A percentile compares a stretch with the other conserved stretches of the same genome.
Evolutionary conservation across 2,797 vertebrate genomes (phyloP).

Genomic region (Mus minutoides): DNA sequence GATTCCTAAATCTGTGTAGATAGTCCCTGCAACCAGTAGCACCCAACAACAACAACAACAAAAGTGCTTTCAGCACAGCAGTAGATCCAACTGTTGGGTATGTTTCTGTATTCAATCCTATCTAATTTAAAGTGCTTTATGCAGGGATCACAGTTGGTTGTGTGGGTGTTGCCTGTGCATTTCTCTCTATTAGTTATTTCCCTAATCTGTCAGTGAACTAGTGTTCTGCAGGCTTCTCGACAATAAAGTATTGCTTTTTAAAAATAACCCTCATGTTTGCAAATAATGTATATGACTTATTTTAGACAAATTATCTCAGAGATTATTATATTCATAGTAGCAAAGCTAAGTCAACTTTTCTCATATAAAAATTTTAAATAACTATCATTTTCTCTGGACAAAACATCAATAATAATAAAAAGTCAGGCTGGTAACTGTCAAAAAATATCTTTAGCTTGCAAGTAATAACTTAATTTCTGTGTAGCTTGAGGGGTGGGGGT

Average conservation of each 20-base stretch:
- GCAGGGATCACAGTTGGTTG: not conserved
- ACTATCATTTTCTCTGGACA: constrained; percentile 75
- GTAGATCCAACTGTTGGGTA: not conserved
- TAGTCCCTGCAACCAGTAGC: not conserved
- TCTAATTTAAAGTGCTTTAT: not conserved
- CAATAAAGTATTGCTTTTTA: constrained; percentile 33
- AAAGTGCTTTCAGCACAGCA: not conserved
- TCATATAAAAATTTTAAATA: constrained; percentile 75
- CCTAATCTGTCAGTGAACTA: constrained; percentile 28
- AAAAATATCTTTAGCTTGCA: constrained; percentile 85
- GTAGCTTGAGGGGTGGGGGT: constrained; percentile 85
- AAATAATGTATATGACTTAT: constrained; percentile 65
- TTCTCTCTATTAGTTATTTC: not conserved
- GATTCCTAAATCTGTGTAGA: not conserved
- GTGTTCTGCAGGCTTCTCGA: constrained; percentile 6
- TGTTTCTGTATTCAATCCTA: not conserved
- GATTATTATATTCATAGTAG: constrained; percentile 66
- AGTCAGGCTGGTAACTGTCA: constrained; percentile 74
- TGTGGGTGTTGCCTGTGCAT: not conserved
- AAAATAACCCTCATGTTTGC: constrained; percentile 18
- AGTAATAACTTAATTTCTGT: constrained; percentile 89
- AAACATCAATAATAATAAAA: constrained; percentile 79
- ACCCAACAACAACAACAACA: not conserved
- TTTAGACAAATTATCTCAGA: constrained; percentile 62
- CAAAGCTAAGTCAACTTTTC: constrained; percentile 35